These are phyloP conservation scores for Drosophila villosipedis DNA, from an alignment of 2,888 invertebrate species.

Conservation along the genomic window DNA sequence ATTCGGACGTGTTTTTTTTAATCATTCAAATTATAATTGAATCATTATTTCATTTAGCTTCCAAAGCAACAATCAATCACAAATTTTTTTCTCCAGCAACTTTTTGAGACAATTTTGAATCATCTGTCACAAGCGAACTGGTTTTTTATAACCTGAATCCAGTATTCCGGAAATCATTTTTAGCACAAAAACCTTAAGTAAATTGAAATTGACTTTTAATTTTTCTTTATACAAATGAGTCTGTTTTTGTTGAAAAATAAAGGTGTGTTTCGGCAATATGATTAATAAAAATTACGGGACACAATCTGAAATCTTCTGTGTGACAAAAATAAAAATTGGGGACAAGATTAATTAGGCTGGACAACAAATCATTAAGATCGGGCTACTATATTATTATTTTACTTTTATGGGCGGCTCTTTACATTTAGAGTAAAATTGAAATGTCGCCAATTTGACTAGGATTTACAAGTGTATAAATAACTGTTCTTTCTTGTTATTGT, in stretches of 20 bases:
- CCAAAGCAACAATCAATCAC: neutral
- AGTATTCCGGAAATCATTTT: neutral
- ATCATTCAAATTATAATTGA: neutral
- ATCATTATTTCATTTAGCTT: neutral
- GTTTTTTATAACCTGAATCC: neutral
- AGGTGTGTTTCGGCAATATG: neutral
- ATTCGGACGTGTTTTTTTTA: neutral
- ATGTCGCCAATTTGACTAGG: neutral
- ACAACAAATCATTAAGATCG: neutral
- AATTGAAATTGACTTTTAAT: neutral
- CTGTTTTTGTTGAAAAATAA: neutral
- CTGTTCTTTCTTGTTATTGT: rapidly evolving
- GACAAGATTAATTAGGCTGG: neutral
- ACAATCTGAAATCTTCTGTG: neutral
- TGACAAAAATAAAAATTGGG: neutral
- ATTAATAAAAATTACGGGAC: rapidly evolving
- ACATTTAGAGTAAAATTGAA: neutral
- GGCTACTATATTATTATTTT: neutral
- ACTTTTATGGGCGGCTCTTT: neutral
- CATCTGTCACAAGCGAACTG: neutral
- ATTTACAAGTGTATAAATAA: neutral
- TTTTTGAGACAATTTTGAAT: neutral
- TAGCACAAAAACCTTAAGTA: neutral
- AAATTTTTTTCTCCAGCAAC: neutral
- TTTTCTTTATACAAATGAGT: neutral